Evolutionary conservation across 2,113 vertebrate genomes (phyloP).

Genomic region (Tricholaema leucomelas): DNA sequence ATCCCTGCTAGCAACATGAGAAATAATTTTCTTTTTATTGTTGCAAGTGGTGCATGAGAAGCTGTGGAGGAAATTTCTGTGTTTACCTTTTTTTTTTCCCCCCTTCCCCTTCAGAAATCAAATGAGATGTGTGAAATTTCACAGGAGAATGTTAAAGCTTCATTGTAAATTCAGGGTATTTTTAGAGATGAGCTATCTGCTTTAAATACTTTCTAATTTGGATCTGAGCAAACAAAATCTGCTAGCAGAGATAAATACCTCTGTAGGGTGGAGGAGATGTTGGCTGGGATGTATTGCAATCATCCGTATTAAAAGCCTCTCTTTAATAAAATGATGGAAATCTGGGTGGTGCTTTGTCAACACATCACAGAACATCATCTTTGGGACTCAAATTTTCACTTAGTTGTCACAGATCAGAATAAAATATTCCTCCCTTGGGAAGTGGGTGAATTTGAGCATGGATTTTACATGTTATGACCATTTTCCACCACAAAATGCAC

Average conservation of each 20-base stretch:
- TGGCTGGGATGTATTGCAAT: slow-evolving; percentile 36
- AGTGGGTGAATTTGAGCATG: background rate
- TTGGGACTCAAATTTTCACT: background rate
- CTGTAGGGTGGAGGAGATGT: slow-evolving; percentile 43
- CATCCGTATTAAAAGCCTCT: slow-evolving; percentile 36
- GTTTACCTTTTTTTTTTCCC: slow-evolving; percentile 40
- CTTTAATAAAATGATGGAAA: slow-evolving; percentile 10
- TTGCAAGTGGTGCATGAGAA: background rate
- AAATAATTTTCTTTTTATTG: background rate
- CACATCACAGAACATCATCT: background rate
- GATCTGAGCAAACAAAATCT: slow-evolving; percentile 67
- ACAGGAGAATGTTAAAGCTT: slow-evolving; percentile 55
- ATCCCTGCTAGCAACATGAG: background rate
- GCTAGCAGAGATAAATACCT: slow-evolving; percentile 64
- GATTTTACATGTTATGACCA: background rate
- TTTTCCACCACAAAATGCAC: background rate
- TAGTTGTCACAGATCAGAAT: background rate
- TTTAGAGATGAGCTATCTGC: slow-evolving; percentile 55
- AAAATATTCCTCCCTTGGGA: background rate
- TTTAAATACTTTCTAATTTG: slow-evolving; percentile 69
- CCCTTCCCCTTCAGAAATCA: slow-evolving; percentile 8
- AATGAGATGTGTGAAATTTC: slow-evolving; percentile 54
- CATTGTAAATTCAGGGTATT: slow-evolving; percentile 66
- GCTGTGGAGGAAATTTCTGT: slow-evolving; percentile 12
- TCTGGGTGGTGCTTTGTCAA: background rate